Evolutionary conservation across 2,888 invertebrate genomes (phyloP).

Genomic region (Leptinotarsa juncta): DNA sequence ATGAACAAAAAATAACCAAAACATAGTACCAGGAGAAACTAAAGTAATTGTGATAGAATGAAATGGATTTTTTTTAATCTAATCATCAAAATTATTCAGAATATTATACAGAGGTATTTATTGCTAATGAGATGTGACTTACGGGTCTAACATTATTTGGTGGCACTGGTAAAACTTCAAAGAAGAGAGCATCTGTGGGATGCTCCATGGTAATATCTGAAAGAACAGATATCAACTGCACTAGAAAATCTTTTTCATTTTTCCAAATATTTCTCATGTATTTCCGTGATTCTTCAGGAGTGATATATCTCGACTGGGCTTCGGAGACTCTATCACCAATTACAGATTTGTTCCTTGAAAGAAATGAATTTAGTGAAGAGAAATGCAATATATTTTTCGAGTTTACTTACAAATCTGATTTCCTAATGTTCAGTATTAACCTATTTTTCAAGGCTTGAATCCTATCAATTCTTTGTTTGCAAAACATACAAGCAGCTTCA

Average conservation of each 20-base stretch:
- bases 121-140: slow-evolving; percentile 46
- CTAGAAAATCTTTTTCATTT: slow-evolving; percentile 77
- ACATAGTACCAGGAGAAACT: no score
- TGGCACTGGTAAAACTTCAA: slow-evolving; percentile 85
- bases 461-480: slow-evolving; percentile 68
- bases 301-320: slow-evolving; percentile 57
- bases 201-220: slow-evolving; percentile 66
- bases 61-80: no score
- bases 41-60: no score
- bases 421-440: slow-evolving; percentile 65
- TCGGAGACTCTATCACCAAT: slow-evolving; percentile 38
- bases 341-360: slow-evolving; percentile 27
- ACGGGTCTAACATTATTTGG: slow-evolving; percentile 89
- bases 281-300: slow-evolving; percentile 59
- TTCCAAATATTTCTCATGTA: slow-evolving; percentile 73
- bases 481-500: slow-evolving; percentile 70
- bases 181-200: slow-evolving; percentile 88
- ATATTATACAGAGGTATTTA: no score
- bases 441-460: slow-evolving; percentile 72
- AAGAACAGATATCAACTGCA: slow-evolving; percentile 78
- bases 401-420: slow-evolving; percentile 41
- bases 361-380: neutral
- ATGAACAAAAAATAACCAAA: no score
- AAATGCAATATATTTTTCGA: slow-evolving; percentile 16
- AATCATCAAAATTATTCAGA: no score